Evolutionary conservation across 1,140 invertebrate species (phyloP), one percentile per base, ranked within the genome.

Genomic region (Eriosoma lanigerum): DNA sequence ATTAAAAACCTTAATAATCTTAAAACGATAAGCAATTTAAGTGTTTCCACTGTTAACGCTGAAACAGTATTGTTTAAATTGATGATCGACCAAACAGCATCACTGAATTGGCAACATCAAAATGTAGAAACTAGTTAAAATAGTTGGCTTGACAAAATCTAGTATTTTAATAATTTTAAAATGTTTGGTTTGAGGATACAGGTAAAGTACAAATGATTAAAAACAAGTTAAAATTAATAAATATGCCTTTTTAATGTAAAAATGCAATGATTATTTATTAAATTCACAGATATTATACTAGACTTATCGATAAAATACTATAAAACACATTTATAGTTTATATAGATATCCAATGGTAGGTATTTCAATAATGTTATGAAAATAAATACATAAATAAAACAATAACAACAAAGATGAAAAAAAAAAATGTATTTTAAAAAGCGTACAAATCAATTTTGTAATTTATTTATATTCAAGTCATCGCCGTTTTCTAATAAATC

Each of bases 401-500:
- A 78, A 60, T 56, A 76, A 76, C 44, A 75, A 54, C 38, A 76
- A 60, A 56, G 60, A 60, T 44, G 9, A 78, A 48, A 24, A 58
- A 75, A 73, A 32, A 73, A 73, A 12, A 21, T 46, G 17, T 62
- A 26, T 78, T 26, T 24, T 24, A n/a, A 26, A 78, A 19, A 78
- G 48, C 29, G 1, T 50, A 44, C 32, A 78, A 60, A 6, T 60
- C 60, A 78, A 48, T 48, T 60, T 78, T 78, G 75, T 62, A 78
- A 78, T 13, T 78, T 78, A 62, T 60, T 78, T 24, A 78, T 78
- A n/a, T 78, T 78, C 38, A 78, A 78, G 9, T 78, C 75, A 29
- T 78, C 75, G 26, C 75, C 75, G 48, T 78, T 78, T 78, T 78
- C 75, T 60, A 78, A 58, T 46, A 78, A 78, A 46, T 78, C 75